Percentiles rank a stretch among this genome's conserved stretches.
phyloP scores from a whole-genome alignment of 2,888 invertebrate species.

The Dryomyza anilis region DNA sequence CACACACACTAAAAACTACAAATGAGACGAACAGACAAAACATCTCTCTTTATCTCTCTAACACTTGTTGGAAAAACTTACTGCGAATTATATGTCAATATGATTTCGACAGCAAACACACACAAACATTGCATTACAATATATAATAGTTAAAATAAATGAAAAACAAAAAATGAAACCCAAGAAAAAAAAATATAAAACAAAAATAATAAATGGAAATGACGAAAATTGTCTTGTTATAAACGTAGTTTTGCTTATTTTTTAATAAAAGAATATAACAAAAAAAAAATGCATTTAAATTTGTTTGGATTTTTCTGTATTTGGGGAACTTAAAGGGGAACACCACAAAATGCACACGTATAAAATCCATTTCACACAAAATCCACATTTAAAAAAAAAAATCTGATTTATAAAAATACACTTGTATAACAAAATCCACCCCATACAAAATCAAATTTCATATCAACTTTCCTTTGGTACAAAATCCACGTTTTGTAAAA shows the following conservation, averaged over 20 bases:
- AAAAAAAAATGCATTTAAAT: conserved; percentile 35
- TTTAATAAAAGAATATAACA: conserved; percentile 58
- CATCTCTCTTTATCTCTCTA: too few relatives aligned
- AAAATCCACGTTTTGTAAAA: too few relatives aligned
- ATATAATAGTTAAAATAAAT: conserved; percentile 10
- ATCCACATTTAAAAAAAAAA: too few relatives aligned
- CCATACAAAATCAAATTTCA: too few relatives aligned
- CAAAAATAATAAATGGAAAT: conserved; percentile 45
- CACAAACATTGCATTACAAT: too few relatives aligned
- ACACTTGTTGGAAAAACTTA: not conserved
- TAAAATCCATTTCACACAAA: too few relatives aligned
- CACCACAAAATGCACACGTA: too few relatives aligned
- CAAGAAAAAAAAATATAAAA: conserved; percentile 34
- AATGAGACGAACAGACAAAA: not conserved
- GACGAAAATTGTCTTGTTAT: conserved; percentile 59
- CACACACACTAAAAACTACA: not conserved
- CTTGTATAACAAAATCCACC: too few relatives aligned
- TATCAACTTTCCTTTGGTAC: too few relatives aligned
- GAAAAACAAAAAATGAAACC: conserved; percentile 23
- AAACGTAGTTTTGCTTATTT: conserved; percentile 61
- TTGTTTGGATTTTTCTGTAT: too few relatives aligned
- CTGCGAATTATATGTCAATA: not conserved
- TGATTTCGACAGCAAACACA: not conserved
- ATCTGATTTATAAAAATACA: too few relatives aligned
- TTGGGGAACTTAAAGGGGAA: too few relatives aligned